Conservation (phyloP, 2,888 invertebrate genomes). For the Amiota communis region DNA sequence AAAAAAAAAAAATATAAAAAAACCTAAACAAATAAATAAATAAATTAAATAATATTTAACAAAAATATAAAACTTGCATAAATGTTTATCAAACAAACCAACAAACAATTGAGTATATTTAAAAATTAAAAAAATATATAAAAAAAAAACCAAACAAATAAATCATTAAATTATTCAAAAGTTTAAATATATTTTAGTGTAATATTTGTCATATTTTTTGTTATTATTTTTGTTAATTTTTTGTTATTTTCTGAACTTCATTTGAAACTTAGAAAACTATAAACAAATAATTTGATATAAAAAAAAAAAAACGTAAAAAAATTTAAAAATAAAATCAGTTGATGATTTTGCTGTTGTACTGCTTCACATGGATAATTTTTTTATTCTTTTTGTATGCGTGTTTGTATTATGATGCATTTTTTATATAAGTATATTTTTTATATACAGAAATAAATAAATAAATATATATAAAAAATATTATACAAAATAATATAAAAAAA, state of each 20-base stretch:
- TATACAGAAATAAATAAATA: not conserved
- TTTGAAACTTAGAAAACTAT: not conserved
- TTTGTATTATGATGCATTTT: conserved; percentile 16
- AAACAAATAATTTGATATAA: not conserved
- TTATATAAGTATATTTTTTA: conserved; percentile 24
- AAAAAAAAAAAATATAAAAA: conserved; percentile 52
- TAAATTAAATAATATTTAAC: not conserved
- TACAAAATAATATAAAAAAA: not conserved
- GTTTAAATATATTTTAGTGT: not conserved
- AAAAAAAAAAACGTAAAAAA: not conserved
- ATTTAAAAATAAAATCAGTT: not conserved
- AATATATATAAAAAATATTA: too few species aligned
- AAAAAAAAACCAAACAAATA: not conserved
- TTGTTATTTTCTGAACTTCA: not conserved
- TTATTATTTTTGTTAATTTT: too few species aligned
- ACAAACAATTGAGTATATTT: not conserved
- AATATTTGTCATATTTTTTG: too few species aligned
- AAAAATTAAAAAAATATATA: conserved; percentile 7
- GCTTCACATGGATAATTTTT: conserved; percentile 23
- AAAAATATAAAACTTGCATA: not conserved
- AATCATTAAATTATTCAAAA: not conserved
- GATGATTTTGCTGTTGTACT: conserved; percentile 22
- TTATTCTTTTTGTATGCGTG: not conserved
- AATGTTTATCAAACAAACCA: not conserved
- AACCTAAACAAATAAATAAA: conserved; percentile 14